Conservation (phyloP, 2,797 vertebrate species). For the Gambelia wislizenii region DNA sequence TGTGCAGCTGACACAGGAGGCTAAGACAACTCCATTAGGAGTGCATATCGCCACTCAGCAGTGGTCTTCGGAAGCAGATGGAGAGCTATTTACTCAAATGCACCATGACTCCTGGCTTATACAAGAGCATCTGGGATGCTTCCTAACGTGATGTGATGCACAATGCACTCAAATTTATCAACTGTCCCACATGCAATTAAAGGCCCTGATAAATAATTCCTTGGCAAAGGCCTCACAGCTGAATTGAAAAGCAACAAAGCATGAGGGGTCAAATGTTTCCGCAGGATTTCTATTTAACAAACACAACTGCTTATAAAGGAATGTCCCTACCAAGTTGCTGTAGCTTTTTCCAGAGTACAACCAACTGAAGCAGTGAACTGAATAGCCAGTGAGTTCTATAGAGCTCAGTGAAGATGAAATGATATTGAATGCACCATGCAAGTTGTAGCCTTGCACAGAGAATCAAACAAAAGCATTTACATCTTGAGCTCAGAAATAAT, state of each 20-base stretch:
- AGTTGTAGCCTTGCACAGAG: background rate
- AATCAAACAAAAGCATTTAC: conserved; percentile 17
- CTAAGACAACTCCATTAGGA: conserved; percentile 68
- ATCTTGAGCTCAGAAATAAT: conserved; percentile 35
- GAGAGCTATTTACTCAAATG: conserved; percentile 72
- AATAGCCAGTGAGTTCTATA: background rate
- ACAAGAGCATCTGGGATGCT: conserved; percentile 70
- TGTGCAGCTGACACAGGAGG: conserved; percentile 55
- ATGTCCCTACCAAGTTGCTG: conserved; percentile 57
- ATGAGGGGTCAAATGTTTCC: conserved; percentile 71
- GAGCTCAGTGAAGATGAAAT: conserved; percentile 24
- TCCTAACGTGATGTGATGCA: conserved; percentile 59
- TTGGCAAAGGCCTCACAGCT: conserved; percentile 45
- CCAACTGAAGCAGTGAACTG: background rate
- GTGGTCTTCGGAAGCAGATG: conserved; percentile 64
- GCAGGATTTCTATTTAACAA: conserved; percentile 66
- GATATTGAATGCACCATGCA: conserved; percentile 27
- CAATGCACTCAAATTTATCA: conserved; percentile 60
- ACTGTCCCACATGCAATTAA: conserved; percentile 61
- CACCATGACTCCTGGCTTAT: conserved; percentile 68
- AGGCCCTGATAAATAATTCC: conserved; percentile 70
- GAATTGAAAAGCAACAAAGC: conserved; percentile 68
- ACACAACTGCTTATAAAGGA: conserved; percentile 61
- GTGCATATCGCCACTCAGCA: conserved; percentile 42
- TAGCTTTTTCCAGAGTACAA: conserved; percentile 19